Base-by-base conservation (phyloP, 2,797 vertebrate genomes). In the Platalea minor region DNA sequence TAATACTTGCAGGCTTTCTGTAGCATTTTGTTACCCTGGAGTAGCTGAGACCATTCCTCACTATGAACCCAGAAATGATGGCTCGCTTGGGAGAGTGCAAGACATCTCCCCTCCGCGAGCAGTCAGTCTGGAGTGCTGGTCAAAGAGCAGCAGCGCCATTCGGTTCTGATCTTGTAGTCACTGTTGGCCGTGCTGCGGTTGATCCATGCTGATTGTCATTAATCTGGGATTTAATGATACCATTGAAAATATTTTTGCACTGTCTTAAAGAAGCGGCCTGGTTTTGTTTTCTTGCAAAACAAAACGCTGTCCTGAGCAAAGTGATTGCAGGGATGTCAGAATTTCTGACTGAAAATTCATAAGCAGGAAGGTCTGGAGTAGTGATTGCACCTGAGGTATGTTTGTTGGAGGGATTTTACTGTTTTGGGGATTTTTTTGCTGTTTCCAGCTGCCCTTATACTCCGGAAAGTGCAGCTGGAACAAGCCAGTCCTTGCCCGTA, bases 221-320 rank as follows among this genome's bases (percentile, higher is more conserved):
- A 51, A 85, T 77, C 83, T 92, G 79, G 91, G 90, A 74, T 85
- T 79, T 78, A 88, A 57, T 0, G 7, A 88, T 72, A 93, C 89
- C 65, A 83, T 50, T 72, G 86, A 93, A 94, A 92, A 94, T 85
- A 82, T 73, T 93, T 96, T 96, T 96, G 97, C 97, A 95, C 94
- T 97, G 92, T 93, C 91, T 86, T 96, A 83, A 94, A 89, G 72
- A 82, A 88, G 78, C 81, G 35, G 87, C 68, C 64, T 77, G 61
- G 81, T 91, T 96, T 95, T 80, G 85, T 95, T 96, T 94, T 91
- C 77, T 94, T 70, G 53, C n/a, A 74, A 97, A 95, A 85, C 50
- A 17, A 94, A 92, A 95, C 90, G 28, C 82, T 83, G 53, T 95
- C 91, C 80, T 92, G 83, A 93, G 94, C 73, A 78, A 93, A 94